Conservation (phyloP, 2,113 vertebrate genomes). For the Saguinus midas region DNA sequence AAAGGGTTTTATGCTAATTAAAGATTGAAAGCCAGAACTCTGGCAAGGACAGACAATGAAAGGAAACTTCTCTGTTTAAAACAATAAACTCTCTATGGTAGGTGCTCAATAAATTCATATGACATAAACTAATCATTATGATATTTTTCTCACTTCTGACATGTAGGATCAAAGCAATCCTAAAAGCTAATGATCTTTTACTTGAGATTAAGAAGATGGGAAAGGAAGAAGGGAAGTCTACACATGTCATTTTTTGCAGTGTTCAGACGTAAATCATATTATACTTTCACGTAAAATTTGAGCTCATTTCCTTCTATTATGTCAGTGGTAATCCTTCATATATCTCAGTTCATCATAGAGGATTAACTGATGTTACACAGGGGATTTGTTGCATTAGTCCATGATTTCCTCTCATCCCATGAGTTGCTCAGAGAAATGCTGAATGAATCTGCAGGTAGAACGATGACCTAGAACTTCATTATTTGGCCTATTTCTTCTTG, state of each 20-base stretch:
- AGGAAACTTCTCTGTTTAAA: not conserved
- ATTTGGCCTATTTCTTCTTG: not conserved
- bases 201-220: not conserved
- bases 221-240: not conserved
- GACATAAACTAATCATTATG: not conserved
- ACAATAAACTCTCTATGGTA: not conserved
- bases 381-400: not conserved
- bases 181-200: not conserved
- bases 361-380: not conserved
- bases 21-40: not conserved
- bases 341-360: not conserved
- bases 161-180: not conserved
- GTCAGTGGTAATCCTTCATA: not conserved
- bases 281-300: not conserved
- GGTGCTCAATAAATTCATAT: not conserved
- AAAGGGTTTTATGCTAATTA: not conserved
- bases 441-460: not conserved
- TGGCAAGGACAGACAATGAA: not conserved
- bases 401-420: not conserved
- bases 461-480: not conserved
- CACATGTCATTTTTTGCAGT: not conserved
- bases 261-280: not conserved
- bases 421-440: not conserved
- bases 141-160: not conserved
- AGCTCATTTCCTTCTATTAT: not conserved